These are phyloP conservation scores for Pycnonotus jocosus DNA, from an alignment of 2,113 vertebrate species.

Conservation along the genomic window DNA sequence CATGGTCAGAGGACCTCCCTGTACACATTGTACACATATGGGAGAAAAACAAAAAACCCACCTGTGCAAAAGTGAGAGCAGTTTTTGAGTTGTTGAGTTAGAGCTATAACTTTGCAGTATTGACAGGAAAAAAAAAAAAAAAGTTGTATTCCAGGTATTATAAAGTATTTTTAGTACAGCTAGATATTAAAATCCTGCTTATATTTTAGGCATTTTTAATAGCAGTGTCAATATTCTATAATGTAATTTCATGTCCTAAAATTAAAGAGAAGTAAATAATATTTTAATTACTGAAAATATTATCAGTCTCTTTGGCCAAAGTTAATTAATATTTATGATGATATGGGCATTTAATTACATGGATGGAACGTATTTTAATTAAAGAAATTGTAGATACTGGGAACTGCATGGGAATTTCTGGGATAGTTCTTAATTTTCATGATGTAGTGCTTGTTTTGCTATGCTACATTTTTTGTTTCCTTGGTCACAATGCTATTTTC, in stretches of 20 bases:
- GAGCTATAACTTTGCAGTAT: background rate
- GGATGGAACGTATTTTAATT: conserved; percentile 73
- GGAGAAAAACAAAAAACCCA: background rate
- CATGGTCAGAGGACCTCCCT: background rate
- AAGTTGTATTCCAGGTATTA: background rate
- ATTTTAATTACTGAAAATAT: conserved; percentile 64
- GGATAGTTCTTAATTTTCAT: background rate
- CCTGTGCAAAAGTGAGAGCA: background rate
- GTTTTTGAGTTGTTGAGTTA: background rate
- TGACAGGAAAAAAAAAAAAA: background rate
- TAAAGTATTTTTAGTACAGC: background rate
- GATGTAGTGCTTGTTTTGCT: background rate
- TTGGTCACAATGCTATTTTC: background rate
- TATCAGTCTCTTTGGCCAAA: conserved; percentile 52
- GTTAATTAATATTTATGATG: conserved; percentile 73
- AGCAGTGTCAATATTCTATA: background rate
- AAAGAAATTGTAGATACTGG: conserved; percentile 61
- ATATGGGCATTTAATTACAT: conserved; percentile 52
- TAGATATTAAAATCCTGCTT: background rate
- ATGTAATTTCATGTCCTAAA: conserved; percentile 32
- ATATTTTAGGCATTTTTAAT: background rate
- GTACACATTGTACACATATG: fast-evolving
- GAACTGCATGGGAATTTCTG: conserved; percentile 45
- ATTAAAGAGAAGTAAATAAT: conserved; percentile 3
- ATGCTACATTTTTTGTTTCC: background rate